A percentile compares a stretch with the other conserved stretches of the same genome.
Conservation (phyloP, 2,888 invertebrate genomes). For the Spilosoma lubricipeda region DNA sequence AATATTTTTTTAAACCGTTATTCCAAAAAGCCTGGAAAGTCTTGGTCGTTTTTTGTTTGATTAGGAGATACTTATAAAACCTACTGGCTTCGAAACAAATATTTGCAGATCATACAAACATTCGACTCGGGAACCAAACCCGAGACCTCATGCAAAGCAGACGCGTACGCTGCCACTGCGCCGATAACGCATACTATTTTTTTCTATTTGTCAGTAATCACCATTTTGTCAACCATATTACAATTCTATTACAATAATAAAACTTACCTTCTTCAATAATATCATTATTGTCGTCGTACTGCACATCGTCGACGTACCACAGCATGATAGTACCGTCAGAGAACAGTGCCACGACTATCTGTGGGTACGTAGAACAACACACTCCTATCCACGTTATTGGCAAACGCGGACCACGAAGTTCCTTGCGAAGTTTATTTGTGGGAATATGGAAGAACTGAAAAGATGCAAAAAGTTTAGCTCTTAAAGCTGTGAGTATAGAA, state of each 20-base stretch:
- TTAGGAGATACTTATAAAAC: not conserved
- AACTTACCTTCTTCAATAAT: constrained; percentile 76
- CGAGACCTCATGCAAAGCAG: too few relatives aligned
- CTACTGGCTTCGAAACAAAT: not conserved
- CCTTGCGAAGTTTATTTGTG: constrained; percentile 83
- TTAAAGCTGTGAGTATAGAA: not conserved
- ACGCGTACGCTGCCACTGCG: too few relatives aligned
- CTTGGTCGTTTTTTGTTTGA: not conserved
- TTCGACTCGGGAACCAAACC: too few relatives aligned
- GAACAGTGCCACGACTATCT: constrained; percentile 87
- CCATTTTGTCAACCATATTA: not conserved
- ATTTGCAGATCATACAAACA: too few relatives aligned
- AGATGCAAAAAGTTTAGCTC: not conserved
- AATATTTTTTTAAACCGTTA: not conserved
- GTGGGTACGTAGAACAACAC: constrained; percentile 79
- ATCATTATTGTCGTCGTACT: constrained; percentile 60
- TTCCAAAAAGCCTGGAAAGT: not conserved
- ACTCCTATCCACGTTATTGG: constrained; percentile 82
- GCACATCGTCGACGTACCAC: constrained; percentile 84
- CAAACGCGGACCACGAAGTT: constrained; percentile 76
- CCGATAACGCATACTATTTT: too few relatives aligned
- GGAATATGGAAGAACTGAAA: constrained; percentile 87
- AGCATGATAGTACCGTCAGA: constrained; percentile 86
- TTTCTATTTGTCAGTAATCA: not conserved
- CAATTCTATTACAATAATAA: not conserved